Conservation (phyloP, 2,888 invertebrate species). For the Caradrina kadenii region DNA sequence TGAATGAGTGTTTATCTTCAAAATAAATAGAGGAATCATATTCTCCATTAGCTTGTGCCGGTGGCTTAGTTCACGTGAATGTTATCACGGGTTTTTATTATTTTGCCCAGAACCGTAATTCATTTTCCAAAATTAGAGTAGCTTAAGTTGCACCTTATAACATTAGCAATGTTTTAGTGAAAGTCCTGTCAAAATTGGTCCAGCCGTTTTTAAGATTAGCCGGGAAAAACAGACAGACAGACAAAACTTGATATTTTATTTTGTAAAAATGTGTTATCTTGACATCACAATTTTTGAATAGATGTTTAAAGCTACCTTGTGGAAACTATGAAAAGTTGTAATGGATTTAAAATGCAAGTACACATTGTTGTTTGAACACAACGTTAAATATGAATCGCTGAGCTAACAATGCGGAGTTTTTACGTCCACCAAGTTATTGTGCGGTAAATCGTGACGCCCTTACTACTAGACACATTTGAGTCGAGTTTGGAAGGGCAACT, state of each 20-base stretch:
- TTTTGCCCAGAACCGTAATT: too few species aligned
- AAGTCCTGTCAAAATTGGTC: too few species aligned
- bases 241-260: too few species aligned
- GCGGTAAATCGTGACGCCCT: slow-evolving; percentile 29
- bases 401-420: slow-evolving; percentile 65
- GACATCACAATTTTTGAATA: background rate
- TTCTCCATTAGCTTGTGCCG: background rate
- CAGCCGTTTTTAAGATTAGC: too few species aligned
- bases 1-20: background rate
- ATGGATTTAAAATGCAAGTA: slow-evolving; percentile 34
- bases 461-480: slow-evolving; percentile 20
- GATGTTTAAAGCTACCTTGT: background rate
- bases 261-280: too few species aligned
- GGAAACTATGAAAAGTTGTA: slow-evolving; percentile 40
- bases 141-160: too few species aligned
- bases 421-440: slow-evolving; percentile 66
- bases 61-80: too few species aligned
- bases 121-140: too few species aligned
- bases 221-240: too few species aligned
- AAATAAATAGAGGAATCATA: slow-evolving; percentile 2
- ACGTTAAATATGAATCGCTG: slow-evolving; percentile 66
- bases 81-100: too few species aligned
- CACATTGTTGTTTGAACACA: slow-evolving; percentile 40
- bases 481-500: background rate
- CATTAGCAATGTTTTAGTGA: too few species aligned